A percentile compares a stretch with the other conserved stretches of the same genome.
Evolutionary conservation across 2,888 invertebrate species (phyloP).

Genomic region (Dyspetes luteomarginatus): DNA sequence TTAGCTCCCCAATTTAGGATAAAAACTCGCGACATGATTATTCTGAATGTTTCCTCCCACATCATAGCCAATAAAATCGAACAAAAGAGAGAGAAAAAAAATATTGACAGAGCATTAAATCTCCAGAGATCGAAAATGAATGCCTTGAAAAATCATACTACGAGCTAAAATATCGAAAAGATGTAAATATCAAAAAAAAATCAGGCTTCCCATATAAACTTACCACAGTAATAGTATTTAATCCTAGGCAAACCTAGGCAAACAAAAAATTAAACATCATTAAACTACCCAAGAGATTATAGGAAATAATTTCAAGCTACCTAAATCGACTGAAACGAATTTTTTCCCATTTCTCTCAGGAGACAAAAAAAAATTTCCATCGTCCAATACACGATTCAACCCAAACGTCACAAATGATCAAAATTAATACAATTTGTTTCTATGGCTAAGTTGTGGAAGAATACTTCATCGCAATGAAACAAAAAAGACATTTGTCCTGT

Average conservation of each 20-base stretch:
- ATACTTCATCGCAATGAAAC: conserved; percentile 38
- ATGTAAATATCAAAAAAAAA: not conserved
- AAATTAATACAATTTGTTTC: conserved; percentile 12
- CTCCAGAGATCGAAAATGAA: not conserved
- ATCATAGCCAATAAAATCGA: conserved; percentile 49
- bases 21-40: conserved; percentile 15
- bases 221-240: conserved; percentile 88
- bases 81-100: conserved; percentile 14
- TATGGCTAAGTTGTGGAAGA: conserved; percentile 54
- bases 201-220: conserved; percentile 80
- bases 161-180: not conserved
- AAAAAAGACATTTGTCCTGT: conserved; percentile 4
- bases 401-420: not conserved
- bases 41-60: conserved; percentile 49
- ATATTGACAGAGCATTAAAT: not conserved
- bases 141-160: conserved; percentile 33
- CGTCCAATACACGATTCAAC: not conserved
- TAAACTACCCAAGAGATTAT: conserved; percentile 41
- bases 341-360: not conserved
- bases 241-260: conserved; percentile 87
- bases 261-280: conserved; percentile 70
- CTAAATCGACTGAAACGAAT: conserved; percentile 22
- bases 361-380: no score
- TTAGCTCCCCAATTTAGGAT: not conserved
- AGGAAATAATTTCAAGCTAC: conserved; percentile 44